Percentiles rank a stretch among this genome's conserved stretches.
These are phyloP conservation scores for Hyposmocoma kahamanoa DNA, from an alignment of 1,140 invertebrate species.

Conservation along the genomic window DNA sequence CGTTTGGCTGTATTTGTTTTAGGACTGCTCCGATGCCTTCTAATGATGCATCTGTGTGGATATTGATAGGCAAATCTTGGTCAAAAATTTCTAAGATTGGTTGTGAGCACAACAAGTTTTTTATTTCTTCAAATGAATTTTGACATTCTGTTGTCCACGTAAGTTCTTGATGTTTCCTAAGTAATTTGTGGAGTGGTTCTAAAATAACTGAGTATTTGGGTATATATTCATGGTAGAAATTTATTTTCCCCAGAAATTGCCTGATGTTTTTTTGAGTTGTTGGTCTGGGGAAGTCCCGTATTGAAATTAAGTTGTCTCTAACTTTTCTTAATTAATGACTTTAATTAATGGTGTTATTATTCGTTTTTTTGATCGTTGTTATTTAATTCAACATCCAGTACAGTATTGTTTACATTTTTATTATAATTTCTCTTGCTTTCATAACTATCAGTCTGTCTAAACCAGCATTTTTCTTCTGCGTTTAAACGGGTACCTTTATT, in stretches of 20 bases:
- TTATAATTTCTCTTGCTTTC: slow-evolving; percentile 9
- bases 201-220: neutral
- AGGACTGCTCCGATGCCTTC: slow-evolving; percentile 26
- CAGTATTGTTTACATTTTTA: slow-evolving; percentile 28
- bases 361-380: slow-evolving; percentile 24
- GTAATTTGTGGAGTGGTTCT: neutral
- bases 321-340: slow-evolving; percentile 37
- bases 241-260: slow-evolving; percentile 36
- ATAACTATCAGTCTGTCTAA: slow-evolving; percentile 19
- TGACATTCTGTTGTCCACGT: slow-evolving; percentile 26
- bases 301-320: slow-evolving; percentile 32
- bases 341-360: slow-evolving; percentile 27
- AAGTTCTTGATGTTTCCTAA: slow-evolving; percentile 29
- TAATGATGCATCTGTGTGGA: slow-evolving; percentile 17
- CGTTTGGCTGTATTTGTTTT: neutral
- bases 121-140: slow-evolving; percentile 25
- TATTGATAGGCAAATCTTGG: slow-evolving; percentile 12
- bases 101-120: slow-evolving; percentile 11
- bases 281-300: slow-evolving; percentile 26
- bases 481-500: slow-evolving; percentile 34
- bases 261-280: slow-evolving; percentile 12
- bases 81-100: slow-evolving; percentile 18
- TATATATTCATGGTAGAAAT: slow-evolving; percentile 20
- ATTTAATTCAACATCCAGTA: slow-evolving; percentile 28
- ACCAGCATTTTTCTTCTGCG: slow-evolving; percentile 30